A percentile compares a stretch with the other conserved stretches of the same genome.
These are phyloP conservation scores for Loriculus beryllinus DNA, from an alignment of 2,797 vertebrate genomes.

Conservation along the genomic window DNA sequence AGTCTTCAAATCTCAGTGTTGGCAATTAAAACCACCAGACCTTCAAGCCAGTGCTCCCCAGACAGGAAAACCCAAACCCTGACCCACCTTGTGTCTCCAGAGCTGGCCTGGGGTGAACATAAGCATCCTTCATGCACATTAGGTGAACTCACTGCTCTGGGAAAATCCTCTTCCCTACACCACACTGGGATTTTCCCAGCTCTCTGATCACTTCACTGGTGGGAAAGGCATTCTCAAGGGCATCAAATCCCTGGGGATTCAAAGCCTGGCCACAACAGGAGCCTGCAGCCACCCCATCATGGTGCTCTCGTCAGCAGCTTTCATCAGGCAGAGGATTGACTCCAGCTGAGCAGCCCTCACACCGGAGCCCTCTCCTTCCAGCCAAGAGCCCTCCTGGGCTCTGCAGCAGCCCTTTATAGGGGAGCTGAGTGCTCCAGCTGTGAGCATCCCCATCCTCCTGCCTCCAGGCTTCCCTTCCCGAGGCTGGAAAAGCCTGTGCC, in stretches of 20 bases:
- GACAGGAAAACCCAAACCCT: fast-evolving
- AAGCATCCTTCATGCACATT: fast-evolving
- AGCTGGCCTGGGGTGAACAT: not conserved
- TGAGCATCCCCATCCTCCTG: not conserved
- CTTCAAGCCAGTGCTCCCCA: fast-evolving
- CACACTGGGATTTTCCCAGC: fast-evolving
- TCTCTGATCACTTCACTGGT: fast-evolving
- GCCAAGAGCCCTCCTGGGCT: fast-evolving
- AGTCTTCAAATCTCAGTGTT: not conserved
- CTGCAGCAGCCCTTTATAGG: not conserved
- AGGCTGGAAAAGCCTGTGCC: not conserved
- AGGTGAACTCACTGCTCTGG: not conserved
- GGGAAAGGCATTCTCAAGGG: not conserved
- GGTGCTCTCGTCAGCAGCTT: not conserved
- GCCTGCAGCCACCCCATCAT: no score
- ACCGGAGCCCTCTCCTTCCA: no score
- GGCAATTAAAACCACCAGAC: not conserved
- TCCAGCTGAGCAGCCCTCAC: not conserved
- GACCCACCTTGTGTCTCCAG: not conserved
- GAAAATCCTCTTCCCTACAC: not conserved
- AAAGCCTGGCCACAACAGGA: not conserved
- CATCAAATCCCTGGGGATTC: fast-evolving
- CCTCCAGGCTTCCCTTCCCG: not conserved
- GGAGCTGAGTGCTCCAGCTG: not conserved
- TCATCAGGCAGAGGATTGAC: not conserved